Evolutionary conservation across 2,888 invertebrate species (phyloP).

Genomic region (Oithona nana): DNA sequence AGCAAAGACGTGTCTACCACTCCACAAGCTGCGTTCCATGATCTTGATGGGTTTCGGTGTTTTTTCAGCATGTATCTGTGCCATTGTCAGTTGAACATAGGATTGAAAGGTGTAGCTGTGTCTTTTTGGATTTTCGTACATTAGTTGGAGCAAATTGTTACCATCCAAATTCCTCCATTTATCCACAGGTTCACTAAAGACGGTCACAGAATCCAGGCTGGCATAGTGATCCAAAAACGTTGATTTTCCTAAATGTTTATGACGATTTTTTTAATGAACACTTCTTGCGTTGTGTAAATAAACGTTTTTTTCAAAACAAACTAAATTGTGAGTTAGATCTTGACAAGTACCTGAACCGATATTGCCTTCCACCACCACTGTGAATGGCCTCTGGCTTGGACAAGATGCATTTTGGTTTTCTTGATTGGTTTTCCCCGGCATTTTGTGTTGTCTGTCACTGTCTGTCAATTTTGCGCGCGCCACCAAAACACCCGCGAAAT

Average conservation of each 20-base stretch:
- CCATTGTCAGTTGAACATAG: constrained; percentile 12
- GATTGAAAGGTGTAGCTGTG: constrained; percentile 8
- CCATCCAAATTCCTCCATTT: constrained; percentile 62
- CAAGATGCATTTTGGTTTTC: too few species aligned
- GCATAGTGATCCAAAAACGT: neutral
- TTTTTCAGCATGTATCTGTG: neutral
- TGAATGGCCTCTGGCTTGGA: neutral
- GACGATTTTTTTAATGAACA: too few species aligned
- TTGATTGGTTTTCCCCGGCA: too few species aligned
- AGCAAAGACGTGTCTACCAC: neutral
- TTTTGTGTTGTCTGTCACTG: too few species aligned
- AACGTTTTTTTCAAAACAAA: too few species aligned
- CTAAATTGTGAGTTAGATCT: too few species aligned
- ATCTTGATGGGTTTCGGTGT: neutral
- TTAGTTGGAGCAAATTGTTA: constrained; percentile 43
- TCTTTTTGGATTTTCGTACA: constrained; percentile 3
- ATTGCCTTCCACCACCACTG: neutral
- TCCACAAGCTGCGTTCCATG: neutral
- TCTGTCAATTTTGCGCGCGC: too few species aligned
- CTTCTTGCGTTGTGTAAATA: too few species aligned
- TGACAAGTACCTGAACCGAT: neutral
- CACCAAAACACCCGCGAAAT: too few species aligned
- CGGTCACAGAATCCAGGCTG: constrained; percentile 33
- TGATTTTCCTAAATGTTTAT: neutral
- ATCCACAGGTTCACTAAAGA: constrained; percentile 50